Percentiles rank a stretch among this genome's conserved stretches.
These are phyloP conservation scores for Peribatodes rhomboidaria DNA, from an alignment of 2,888 invertebrate species.

Conservation along the genomic window DNA sequence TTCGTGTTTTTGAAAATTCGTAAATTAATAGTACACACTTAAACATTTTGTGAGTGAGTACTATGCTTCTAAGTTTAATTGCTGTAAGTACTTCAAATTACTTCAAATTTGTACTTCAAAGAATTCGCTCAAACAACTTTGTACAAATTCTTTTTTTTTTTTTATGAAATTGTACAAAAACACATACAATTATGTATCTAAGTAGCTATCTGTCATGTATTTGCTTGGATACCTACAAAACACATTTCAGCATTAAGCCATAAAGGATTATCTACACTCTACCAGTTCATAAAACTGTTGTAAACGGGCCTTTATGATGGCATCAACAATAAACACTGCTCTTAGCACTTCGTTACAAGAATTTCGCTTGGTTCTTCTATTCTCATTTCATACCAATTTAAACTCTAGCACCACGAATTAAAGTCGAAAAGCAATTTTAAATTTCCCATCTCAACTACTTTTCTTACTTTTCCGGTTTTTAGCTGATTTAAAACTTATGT, in stretches of 20 bases:
- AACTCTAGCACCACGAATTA: neutral
- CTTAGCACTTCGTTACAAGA: conserved; percentile 60
- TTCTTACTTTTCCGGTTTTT: neutral
- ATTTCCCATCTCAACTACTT: neutral
- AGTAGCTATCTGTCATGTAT: conserved; percentile 1
- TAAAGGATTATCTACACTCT: conserved; percentile 41
- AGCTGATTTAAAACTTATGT: neutral
- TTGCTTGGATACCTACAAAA: conserved; percentile 13
- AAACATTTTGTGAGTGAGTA: too few species aligned
- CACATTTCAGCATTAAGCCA: conserved; percentile 27
- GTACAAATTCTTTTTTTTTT: too few species aligned
- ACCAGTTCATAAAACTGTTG: conserved; percentile 65
- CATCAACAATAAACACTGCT: conserved; percentile 63
- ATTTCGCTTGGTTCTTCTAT: conserved; percentile 49
- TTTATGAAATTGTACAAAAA: too few species aligned
- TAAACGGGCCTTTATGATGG: conserved; percentile 62
- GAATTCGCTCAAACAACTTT: too few species aligned
- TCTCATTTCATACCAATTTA: conserved; percentile 22
- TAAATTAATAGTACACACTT: too few species aligned
- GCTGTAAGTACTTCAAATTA: too few species aligned
- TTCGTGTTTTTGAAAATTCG: too few species aligned
- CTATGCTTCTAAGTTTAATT: too few species aligned
- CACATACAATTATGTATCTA: neutral
- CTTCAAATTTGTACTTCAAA: too few species aligned
- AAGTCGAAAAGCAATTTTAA: conserved; percentile 1